phyloP scores from a whole-genome alignment of 1,140 invertebrate species.

The Pemphigus obesinymphae region DNA sequence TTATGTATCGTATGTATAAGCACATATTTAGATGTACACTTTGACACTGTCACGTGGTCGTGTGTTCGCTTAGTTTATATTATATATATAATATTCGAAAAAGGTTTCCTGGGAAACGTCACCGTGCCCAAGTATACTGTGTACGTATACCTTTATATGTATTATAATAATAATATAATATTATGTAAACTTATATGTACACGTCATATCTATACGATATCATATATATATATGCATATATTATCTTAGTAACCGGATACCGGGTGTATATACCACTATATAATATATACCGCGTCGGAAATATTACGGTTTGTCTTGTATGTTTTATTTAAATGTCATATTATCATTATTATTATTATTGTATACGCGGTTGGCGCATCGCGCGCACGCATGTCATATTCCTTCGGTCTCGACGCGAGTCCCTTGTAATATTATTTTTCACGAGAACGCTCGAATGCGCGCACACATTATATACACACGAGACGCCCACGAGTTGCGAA shows the following conservation, averaged over 20 bases:
- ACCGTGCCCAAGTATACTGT: background rate
- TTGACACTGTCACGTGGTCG: background rate
- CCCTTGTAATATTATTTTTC: background rate
- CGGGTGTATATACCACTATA: background rate
- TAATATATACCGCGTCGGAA: background rate
- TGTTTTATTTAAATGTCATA: conserved; percentile 1
- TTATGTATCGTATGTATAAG: too few species aligned
- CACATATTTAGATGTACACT: too few species aligned
- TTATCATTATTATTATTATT: background rate
- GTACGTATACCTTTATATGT: too few species aligned
- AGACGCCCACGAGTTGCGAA: background rate
- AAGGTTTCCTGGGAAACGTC: background rate
- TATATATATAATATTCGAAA: background rate
- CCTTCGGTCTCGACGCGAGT: too few species aligned
- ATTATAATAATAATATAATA: too few species aligned
- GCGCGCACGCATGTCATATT: too few species aligned
- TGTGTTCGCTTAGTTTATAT: background rate
- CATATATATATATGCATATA: background rate
- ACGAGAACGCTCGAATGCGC: background rate
- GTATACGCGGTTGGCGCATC: background rate
- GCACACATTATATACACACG: background rate
- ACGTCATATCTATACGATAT: background rate
- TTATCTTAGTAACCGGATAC: background rate
- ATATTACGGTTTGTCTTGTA: background rate
- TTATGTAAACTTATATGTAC: too few species aligned